Evolutionary conservation across 2,113 vertebrate species (phyloP), one percentile per base, ranked within the genome.

Genomic region (Sylvietta virens): DNA sequence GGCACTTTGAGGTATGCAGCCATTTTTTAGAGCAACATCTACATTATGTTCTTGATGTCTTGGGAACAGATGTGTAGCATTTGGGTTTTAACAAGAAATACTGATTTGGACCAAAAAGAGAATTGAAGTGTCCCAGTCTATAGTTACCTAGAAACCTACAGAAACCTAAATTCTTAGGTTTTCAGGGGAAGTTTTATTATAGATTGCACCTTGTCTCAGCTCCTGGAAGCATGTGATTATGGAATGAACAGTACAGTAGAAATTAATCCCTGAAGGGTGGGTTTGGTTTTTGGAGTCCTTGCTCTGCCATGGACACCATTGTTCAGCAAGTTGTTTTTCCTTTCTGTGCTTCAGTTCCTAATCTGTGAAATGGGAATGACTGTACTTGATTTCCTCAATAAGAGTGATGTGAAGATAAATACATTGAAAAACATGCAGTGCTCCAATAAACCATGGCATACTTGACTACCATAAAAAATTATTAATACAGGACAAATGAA

Each of bases 401-500:
- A 35, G 20, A 64, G 2, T 35, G 71, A 92, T 92, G 28, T 56
- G 64, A 74, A 90, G 85, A 88, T 92, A 94, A 95, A 92, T 78
- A 33, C 28, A 56, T 60, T 78, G 6, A 56, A 88, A 94, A 92
- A 35, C 64, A 73, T 30, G n/a, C 28, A 83, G 56, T 20, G 20
- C 56, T 92, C 85, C 60, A 82, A 42, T 88, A 96, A 88, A 86
- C 58, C 77, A 31, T 40, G 92, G 47, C 88, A 92, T 93, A 70
- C 35, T 86, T 95, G 77, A 81, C 77, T 92, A 37, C 47, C n/a
- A 67, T 92, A 70, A 93, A 92, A 88, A 93, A 88, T 40, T 91
- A 92, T 95, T 94, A 95, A 92, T 77, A 66, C 50, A 80, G 88
- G 93, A 94, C 85, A 95, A 93, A 83, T 71, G 67, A 95, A 92